phyloP scores from a whole-genome alignment of 1,140 invertebrate species.

The Acromyrmex echinatior region DNA sequence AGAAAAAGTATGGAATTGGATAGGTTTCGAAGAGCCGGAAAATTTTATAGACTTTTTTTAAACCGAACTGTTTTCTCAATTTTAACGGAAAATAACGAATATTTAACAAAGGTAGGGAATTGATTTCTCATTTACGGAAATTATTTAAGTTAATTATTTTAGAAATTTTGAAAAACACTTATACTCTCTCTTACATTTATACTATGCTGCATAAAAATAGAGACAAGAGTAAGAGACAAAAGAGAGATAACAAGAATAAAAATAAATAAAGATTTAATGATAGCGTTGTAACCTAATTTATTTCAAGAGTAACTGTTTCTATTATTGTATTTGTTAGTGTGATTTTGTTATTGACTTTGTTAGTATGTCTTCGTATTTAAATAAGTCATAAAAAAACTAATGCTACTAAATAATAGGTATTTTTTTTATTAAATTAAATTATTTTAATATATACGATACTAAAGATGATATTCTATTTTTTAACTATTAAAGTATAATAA shows the following conservation, averaged over 20 bases:
- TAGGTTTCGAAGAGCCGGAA: background rate
- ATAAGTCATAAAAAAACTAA: no score
- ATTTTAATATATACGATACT: no score
- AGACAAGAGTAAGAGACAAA: background rate
- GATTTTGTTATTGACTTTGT: no score
- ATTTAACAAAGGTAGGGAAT: background rate
- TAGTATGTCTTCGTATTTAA: no score
- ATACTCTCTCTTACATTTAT: no score
- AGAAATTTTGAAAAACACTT: background rate
- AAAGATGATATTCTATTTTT: no score
- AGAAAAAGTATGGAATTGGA: slow-evolving; percentile 28
- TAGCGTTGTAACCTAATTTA: background rate
- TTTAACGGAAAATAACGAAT: background rate
- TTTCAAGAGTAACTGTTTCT: no score
- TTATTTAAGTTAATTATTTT: background rate
- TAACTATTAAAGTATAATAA: no score
- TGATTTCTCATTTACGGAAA: background rate
- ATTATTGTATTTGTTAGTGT: no score
- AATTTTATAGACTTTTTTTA: background rate
- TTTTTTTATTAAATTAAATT: no score
- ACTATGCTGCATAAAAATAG: background rate
- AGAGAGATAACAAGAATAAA: background rate
- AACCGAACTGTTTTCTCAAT: background rate
- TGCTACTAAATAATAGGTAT: no score
- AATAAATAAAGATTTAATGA: background rate